Base-by-base conservation (phyloP, 1,140 invertebrate genomes). In the Grapholita molesta region DNA sequence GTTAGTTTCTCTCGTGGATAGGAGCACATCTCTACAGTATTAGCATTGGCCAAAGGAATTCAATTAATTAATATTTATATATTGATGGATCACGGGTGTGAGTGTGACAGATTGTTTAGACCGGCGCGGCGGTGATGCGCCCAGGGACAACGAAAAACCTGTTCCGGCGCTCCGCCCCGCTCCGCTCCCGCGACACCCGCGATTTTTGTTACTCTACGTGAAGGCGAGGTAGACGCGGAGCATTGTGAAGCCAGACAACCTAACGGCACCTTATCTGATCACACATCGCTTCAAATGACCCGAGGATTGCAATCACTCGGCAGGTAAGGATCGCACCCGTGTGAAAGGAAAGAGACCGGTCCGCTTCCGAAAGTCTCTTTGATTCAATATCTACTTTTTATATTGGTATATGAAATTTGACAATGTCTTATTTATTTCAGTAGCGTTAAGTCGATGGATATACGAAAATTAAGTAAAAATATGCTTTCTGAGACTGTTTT, bases 191-290 rank as follows among this genome's bases (percentile, higher is more conserved):
- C 68, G 69, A 67, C 74, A 75, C 77, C 79, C 76, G 79, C 77
- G 70, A 80, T 84, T 85, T 79, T 85, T 81, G 82, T 82, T 82
- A 78, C 78, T 78, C 77, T 77, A 84, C 78, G 64, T 24, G 3
- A 12, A 23, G 64, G 21, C 64, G 25, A 64, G 52, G 52, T 24
- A 55, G 23, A 55, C 15, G 15, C 38, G 5, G 7, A 48, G 42
- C 80, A 89, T 85, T 84, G 84, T 89, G 79, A 78, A 79, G 77
- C 79, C 83, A 88, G 84, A 87, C 87, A 68, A 77, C 70, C 74
- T 88, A 88, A 88, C 86, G 87, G 86, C 71, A 83, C 67, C 74
- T 78, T 82, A 79, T 77, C 79, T 73, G 70, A 67, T 72, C 76
- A 71, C 67, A 70, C 57, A 78, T 79, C 75, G 66, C 67, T 68